Percentiles rank a stretch among this genome's conserved stretches.
Evolutionary conservation across 2,888 invertebrate species (phyloP).

Genomic region (Lycia hirtaria): DNA sequence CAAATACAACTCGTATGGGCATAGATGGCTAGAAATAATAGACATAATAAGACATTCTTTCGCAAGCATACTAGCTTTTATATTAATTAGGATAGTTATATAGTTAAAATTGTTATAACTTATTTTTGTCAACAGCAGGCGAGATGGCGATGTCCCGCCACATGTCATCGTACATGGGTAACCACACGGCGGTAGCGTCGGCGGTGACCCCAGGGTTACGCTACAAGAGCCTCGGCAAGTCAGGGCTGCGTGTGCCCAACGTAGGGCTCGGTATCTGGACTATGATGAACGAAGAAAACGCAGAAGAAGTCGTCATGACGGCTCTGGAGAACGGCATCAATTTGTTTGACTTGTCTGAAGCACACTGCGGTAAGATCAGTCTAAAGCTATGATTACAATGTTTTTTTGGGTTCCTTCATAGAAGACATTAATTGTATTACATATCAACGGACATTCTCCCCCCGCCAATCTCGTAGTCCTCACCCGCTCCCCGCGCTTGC

Average conservation of each 20-base stretch:
- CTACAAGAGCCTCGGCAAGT: constrained; percentile 97
- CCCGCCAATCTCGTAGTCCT: too few relatives aligned
- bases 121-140: constrained; percentile 52
- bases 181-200: constrained; percentile 87
- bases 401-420: too few relatives aligned
- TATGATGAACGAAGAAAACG: constrained; percentile 92
- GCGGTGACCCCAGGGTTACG: constrained; percentile 92
- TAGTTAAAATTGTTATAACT: background rate
- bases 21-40: too few relatives aligned
- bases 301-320: constrained; percentile 95
- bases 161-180: constrained; percentile 78
- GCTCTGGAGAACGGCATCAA: constrained; percentile 98
- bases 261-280: constrained; percentile 98
- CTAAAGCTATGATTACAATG: background rate
- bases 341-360: constrained; percentile 97
- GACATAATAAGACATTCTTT: too few relatives aligned
- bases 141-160: constrained; percentile 75
- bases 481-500: too few relatives aligned
- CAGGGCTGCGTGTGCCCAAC: constrained; percentile 97
- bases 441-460: too few relatives aligned
- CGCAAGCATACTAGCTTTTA: background rate
- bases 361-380: constrained; percentile 89
- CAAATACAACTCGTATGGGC: too few relatives aligned
- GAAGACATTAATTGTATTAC: too few relatives aligned
- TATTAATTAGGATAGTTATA: too few relatives aligned